Conservation (phyloP, 1,140 invertebrate species). For the Danaus plexippus region DNA sequence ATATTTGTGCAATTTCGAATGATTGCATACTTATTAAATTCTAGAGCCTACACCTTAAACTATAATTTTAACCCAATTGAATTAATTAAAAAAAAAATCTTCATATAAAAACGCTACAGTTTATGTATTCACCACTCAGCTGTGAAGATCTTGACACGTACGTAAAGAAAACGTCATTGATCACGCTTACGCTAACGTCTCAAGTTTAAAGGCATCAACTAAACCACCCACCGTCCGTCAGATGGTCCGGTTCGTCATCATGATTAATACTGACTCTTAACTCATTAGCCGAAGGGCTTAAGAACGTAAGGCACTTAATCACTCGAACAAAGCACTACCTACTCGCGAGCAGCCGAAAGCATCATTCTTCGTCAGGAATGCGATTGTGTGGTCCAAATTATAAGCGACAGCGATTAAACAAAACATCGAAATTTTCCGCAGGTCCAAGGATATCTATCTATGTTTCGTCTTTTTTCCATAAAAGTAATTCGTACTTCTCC, state of each 20-base stretch:
- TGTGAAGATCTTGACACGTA: not conserved
- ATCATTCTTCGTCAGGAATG: slow-evolving; percentile 71
- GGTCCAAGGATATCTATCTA: not conserved
- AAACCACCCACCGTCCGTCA: slow-evolving; percentile 58
- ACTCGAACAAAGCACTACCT: slow-evolving; percentile 70
- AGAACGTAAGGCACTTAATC: slow-evolving; percentile 65
- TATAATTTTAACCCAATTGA: too few species aligned
- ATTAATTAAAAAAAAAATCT: too few species aligned
- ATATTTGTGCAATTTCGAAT: too few species aligned
- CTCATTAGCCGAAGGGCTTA: slow-evolving; percentile 70
- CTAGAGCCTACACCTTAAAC: too few species aligned
- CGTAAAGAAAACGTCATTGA: slow-evolving; percentile 22
- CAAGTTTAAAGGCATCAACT: slow-evolving; percentile 45
- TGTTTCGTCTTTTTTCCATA: too few species aligned
- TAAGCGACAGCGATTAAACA: slow-evolving; percentile 19
- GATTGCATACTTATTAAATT: too few species aligned
- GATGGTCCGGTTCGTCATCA: slow-evolving; percentile 43
- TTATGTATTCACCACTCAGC: too few species aligned
- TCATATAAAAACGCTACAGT: too few species aligned
- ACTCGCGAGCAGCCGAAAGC: slow-evolving; percentile 66
- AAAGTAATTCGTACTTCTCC: too few species aligned
- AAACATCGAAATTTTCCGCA: slow-evolving; percentile 4
- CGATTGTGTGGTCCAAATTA: slow-evolving; percentile 31
- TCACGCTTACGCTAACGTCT: slow-evolving; percentile 40
- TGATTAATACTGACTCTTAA: slow-evolving; percentile 68